Conservation (phyloP, 2,888 invertebrate genomes). For the Anodontia alba region DNA sequence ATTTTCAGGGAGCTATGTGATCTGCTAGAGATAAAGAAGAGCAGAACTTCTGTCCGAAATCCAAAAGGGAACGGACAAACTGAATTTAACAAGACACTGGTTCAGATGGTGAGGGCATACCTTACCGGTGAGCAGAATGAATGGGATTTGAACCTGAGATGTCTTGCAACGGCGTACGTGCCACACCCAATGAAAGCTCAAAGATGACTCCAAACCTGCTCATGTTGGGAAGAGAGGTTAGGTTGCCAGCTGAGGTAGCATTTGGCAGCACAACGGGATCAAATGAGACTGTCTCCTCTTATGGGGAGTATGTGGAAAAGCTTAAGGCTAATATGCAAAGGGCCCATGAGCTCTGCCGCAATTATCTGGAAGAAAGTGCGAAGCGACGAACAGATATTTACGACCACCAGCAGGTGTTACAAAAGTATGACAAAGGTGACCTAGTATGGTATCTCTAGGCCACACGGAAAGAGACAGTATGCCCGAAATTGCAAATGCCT, state of each 20-base stretch:
- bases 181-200: constrained; percentile 47
- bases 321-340: no score
- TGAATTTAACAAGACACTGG: constrained; percentile 48
- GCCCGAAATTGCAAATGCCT: not conserved
- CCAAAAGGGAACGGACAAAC: constrained; percentile 49
- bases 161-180: constrained; percentile 48
- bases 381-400: not conserved
- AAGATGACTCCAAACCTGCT: constrained; percentile 51
- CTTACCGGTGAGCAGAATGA: constrained; percentile 46
- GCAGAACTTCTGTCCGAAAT: constrained; percentile 41
- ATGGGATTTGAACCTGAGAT: constrained; percentile 57
- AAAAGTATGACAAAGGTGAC: no score
- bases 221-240: constrained; percentile 56
- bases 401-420: not conserved
- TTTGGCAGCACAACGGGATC: constrained; percentile 7
- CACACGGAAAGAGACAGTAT: no score
- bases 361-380: not conserved
- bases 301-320: constrained; percentile 41
- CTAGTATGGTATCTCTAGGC: no score
- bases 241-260: constrained; percentile 45
- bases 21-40: constrained; percentile 55
- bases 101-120: constrained; percentile 47
- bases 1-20: constrained; percentile 52
- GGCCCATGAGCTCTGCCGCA: no score
- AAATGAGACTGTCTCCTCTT: not conserved